Conservation (phyloP, 2,113 vertebrate species). For the Triplophysa dalaica region DNA sequence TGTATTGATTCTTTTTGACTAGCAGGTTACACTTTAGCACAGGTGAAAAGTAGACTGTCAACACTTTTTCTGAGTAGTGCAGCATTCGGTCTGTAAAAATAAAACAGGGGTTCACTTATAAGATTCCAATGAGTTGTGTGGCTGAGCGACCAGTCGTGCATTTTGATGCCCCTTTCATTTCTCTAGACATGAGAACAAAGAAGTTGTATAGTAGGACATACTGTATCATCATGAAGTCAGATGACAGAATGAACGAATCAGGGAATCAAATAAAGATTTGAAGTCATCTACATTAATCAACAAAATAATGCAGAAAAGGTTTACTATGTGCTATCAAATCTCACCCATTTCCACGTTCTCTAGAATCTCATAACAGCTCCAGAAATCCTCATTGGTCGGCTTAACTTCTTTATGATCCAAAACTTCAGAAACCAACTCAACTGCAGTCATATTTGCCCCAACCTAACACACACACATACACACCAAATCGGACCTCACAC, state of each 20-base stretch:
- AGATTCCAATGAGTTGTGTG: background rate
- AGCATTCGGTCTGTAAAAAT: constrained; percentile 14
- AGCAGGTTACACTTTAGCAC: constrained; percentile 17
- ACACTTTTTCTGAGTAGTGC: constrained; percentile 31
- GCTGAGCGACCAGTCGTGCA: too few species aligned
- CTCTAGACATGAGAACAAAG: too few species aligned
- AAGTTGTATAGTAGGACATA: too few species aligned
- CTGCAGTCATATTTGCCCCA: constrained; percentile 7
- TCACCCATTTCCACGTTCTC: constrained; percentile 24
- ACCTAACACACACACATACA: constrained; percentile 10
- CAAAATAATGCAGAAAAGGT: background rate
- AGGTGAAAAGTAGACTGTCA: constrained; percentile 28
- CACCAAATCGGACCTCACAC: background rate
- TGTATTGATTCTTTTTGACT: constrained; percentile 13
- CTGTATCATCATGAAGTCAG: too few species aligned
- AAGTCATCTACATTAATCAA: too few species aligned
- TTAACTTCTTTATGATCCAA: constrained; percentile 18
- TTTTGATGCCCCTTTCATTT: too few species aligned
- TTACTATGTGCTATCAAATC: background rate
- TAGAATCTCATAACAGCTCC: constrained; percentile 42
- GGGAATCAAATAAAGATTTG: too few species aligned
- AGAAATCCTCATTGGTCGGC: background rate
- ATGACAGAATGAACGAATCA: too few species aligned
- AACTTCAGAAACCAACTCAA: constrained; percentile 24
- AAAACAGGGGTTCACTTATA: background rate